Conservation (phyloP, 2,888 invertebrate species). For the Euplagia quadripunctaria region DNA sequence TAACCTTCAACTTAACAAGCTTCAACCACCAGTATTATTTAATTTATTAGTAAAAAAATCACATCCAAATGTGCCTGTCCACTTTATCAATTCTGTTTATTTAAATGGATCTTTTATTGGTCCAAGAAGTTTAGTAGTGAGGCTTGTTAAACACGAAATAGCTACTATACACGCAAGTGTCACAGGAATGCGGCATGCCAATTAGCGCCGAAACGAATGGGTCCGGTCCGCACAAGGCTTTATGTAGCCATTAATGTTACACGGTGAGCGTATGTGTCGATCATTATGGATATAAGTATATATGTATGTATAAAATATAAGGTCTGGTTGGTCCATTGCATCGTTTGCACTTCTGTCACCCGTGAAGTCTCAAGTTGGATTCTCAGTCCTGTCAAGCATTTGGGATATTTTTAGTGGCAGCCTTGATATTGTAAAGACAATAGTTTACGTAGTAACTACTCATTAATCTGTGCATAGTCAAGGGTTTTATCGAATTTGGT, state of each 20-base stretch:
- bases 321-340: background rate
- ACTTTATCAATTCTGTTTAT: conserved; percentile 7
- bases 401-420: no score
- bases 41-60: background rate
- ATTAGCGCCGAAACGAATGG: conserved; percentile 68
- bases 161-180: conserved; percentile 47
- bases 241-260: conserved; percentile 36
- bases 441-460: no score
- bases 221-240: conserved; percentile 56
- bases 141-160: conserved; percentile 50
- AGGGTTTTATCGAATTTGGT: no score
- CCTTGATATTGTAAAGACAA: no score
- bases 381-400: no score
- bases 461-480: no score
- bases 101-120: conserved; percentile 21
- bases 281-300: conserved; percentile 15
- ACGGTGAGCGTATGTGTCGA: conserved; percentile 11
- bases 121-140: conserved; percentile 34
- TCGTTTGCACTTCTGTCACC: no score
- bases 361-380: no score
- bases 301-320: background rate
- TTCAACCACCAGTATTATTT: no score
- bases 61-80: background rate
- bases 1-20: no score
- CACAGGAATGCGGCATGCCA: conserved; percentile 71